These are phyloP conservation scores for Hirudinaria manillensis DNA, from an alignment of 2,888 invertebrate species.

Conservation along the genomic window DNA sequence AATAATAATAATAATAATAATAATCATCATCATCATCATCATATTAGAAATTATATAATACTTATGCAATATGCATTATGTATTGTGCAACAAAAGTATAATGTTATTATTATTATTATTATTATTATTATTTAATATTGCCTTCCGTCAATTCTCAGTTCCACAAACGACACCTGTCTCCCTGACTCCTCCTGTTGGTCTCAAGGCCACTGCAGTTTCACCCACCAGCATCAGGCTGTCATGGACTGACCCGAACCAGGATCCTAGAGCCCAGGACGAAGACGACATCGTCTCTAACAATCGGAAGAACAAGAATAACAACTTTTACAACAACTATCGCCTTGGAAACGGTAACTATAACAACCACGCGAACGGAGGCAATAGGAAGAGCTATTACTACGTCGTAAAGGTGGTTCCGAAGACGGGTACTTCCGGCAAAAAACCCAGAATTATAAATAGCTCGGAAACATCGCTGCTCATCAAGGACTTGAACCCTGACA, in stretches of 20 bases:
- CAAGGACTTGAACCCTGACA: slow-evolving; percentile 60
- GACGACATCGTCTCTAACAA: not conserved
- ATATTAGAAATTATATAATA: not conserved
- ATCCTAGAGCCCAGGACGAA: not conserved
- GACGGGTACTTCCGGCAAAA: not conserved
- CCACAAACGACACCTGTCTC: not conserved
- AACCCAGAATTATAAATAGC: slow-evolving; percentile 22
- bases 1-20: not conserved
- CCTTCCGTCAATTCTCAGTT: not conserved
- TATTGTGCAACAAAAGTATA: too few relatives aligned
- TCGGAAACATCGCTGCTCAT: slow-evolving; percentile 13
- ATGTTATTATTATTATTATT: not conserved
- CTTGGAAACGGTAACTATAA: not conserved
- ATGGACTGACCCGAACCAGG: slow-evolving; percentile 20
- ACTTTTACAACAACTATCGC: slow-evolving; percentile 3
- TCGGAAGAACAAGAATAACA: not conserved
- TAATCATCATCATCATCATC: not conserved
- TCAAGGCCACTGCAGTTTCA: slow-evolving; percentile 80
- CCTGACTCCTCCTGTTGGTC: slow-evolving; percentile 76
- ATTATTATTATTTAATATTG: not conserved
- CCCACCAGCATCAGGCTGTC: slow-evolving; percentile 66
- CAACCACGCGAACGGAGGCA: not conserved
- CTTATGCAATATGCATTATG: too few relatives aligned
- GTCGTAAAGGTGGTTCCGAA: slow-evolving; percentile 5
- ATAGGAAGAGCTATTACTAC: slow-evolving; percentile 16